These are phyloP conservation scores for Tipula lateralis DNA, from an alignment of 2,888 invertebrate species.

Conservation along the genomic window DNA sequence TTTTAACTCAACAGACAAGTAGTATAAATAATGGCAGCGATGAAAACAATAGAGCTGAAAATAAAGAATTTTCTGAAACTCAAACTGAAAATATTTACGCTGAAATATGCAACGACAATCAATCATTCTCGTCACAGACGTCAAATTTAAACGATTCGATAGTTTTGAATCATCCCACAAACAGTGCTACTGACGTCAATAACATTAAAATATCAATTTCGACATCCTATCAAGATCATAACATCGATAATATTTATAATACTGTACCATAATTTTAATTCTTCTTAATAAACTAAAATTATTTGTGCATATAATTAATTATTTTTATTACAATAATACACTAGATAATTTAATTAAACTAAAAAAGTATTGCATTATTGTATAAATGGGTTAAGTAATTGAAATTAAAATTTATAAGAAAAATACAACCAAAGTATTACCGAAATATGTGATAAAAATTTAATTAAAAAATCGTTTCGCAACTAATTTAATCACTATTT, in stretches of 20 bases:
- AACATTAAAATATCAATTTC: neutral
- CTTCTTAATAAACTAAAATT: neutral
- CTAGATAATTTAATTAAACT: neutral
- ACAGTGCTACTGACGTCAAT: neutral
- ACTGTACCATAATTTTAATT: conserved; percentile 46
- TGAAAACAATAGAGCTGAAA: neutral
- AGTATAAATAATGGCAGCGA: neutral
- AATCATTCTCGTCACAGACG: conserved; percentile 36
- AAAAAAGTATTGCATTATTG: neutral
- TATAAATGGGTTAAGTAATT: neutral
- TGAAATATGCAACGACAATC: conserved; percentile 55
- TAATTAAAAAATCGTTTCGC: neutral
- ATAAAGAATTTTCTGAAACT: neutral
- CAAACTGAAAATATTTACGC: conserved; percentile 62
- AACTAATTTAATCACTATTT: neutral
- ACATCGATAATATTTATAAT: conserved; percentile 48
- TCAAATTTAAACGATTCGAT: neutral
- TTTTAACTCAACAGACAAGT: conserved; percentile 41
- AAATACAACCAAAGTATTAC: conserved; percentile 33
- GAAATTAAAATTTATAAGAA: neutral
- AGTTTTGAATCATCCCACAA: conserved; percentile 40
- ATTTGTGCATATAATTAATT: neutral
- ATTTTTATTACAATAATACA: neutral
- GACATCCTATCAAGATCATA: conserved; percentile 33
- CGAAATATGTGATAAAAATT: conserved; percentile 29